phyloP scores from a whole-genome alignment of 2,797 vertebrate genomes.

The Gymnoscopelus microlampas region DNA sequence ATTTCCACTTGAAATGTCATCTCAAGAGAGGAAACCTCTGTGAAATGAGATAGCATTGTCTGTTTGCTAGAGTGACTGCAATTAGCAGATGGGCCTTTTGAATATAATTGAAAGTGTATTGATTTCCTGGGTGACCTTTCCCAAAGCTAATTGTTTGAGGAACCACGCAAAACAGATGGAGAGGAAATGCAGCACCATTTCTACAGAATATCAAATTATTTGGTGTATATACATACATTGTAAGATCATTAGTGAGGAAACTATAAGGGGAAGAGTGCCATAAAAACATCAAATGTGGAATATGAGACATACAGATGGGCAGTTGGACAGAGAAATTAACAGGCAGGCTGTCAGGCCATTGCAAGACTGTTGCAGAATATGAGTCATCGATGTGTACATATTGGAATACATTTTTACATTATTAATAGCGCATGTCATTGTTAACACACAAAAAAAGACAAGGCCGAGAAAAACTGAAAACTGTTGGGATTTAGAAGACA shows the following conservation, averaged over 20 bases:
- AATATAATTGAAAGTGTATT: slow-evolving; percentile 53
- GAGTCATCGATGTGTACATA: too few species aligned
- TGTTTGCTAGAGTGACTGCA: slow-evolving; percentile 1
- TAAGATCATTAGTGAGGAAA: slow-evolving; percentile 19
- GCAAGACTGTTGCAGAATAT: too few species aligned
- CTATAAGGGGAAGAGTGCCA: background rate
- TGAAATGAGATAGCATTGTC: slow-evolving; percentile 23
- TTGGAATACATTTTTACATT: too few species aligned
- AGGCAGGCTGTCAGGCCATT: background rate
- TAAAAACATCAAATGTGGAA: slow-evolving; percentile 9
- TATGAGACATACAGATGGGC: background rate
- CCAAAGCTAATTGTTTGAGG: slow-evolving; percentile 48
- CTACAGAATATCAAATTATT: slow-evolving; percentile 33
- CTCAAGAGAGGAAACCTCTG: slow-evolving; percentile 3
- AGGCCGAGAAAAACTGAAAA: slow-evolving; percentile 12
- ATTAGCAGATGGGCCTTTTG: background rate
- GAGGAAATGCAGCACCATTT: slow-evolving; percentile 30
- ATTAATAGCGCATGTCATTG: slow-evolving; percentile 22
- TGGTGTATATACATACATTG: slow-evolving; percentile 5
- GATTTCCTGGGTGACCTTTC: slow-evolving; percentile 55
- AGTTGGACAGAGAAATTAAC: slow-evolving; percentile 1
- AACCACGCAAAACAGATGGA: slow-evolving; percentile 43
- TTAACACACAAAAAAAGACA: slow-evolving; percentile 13
- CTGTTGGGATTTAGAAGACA: too few species aligned
- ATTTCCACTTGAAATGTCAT: slow-evolving; percentile 15